Percentiles rank a stretch among this genome's conserved stretches.
These are phyloP conservation scores for Thalassarche chlororhynchos DNA, from an alignment of 2,113 vertebrate species.

Conservation along the genomic window DNA sequence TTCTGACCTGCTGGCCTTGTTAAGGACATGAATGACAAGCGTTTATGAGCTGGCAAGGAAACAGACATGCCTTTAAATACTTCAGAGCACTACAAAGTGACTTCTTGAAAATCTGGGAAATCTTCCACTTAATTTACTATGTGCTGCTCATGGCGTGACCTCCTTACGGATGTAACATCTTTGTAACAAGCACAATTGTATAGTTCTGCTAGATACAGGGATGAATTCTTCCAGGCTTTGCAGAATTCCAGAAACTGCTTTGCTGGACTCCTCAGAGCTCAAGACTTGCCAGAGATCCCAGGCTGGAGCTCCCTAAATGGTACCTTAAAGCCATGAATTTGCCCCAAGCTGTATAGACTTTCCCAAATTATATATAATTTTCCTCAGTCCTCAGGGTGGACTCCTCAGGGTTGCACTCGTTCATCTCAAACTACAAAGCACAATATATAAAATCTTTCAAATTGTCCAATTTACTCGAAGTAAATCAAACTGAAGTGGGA, in stretches of 20 bases:
- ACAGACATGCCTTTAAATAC: conserved; percentile 62
- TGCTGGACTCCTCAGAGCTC: neutral
- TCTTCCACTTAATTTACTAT: conserved; percentile 29
- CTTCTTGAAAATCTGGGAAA: conserved; percentile 38
- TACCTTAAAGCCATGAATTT: neutral
- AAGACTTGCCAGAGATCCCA: neutral
- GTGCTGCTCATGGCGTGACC: conserved; percentile 4
- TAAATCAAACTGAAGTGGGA: conserved; percentile 5
- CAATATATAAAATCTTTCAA: neutral
- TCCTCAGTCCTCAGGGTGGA: neutral
- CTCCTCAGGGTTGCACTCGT: neutral
- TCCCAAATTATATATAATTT: neutral
- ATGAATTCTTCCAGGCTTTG: neutral
- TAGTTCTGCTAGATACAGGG: neutral
- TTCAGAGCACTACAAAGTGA: conserved; percentile 50
- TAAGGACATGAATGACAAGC: conserved; percentile 57
- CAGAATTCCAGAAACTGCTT: neutral
- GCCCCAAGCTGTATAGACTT: neutral
- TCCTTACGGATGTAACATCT: conserved; percentile 18
- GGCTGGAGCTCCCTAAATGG: neutral
- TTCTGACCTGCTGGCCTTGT: conserved; percentile 39
- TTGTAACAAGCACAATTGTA: neutral
- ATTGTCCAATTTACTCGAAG: neutral
- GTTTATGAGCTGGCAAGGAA: conserved; percentile 54
- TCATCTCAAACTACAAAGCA: neutral